Conservation (phyloP, 2,113 vertebrate species). For the Dromaius novaehollandiae region DNA sequence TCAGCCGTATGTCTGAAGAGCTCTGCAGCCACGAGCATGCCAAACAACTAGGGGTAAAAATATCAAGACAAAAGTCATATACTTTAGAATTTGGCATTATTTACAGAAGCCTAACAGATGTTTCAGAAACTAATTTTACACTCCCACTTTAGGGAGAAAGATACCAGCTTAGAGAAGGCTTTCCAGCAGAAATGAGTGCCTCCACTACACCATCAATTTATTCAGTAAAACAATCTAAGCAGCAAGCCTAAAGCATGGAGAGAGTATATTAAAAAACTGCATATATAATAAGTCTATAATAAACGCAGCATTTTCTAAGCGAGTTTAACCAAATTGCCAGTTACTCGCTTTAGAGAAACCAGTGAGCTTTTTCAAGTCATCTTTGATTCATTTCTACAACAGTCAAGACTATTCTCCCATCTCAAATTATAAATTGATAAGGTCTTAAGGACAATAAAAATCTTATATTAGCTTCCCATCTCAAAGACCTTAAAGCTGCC, state of each 20-base stretch:
- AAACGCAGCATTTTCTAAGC: background rate
- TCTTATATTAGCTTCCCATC: fast-evolving
- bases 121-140: background rate
- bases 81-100: background rate
- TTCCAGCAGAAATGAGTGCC: background rate
- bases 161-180: background rate
- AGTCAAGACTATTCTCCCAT: background rate
- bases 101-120: background rate
- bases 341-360: background rate
- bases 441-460: background rate
- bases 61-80: background rate
- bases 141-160: background rate
- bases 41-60: background rate
- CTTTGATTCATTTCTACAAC: background rate
- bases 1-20: background rate
- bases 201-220: background rate
- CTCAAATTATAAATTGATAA: background rate
- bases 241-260: background rate
- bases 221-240: background rate
- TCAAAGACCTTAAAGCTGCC: background rate
- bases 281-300: background rate
- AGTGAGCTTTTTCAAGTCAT: background rate
- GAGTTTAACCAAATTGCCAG: background rate
- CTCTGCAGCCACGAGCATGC: background rate
- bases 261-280: background rate